Evolutionary conservation across 2,888 invertebrate species (phyloP).

Genomic region (Altica lythri): DNA sequence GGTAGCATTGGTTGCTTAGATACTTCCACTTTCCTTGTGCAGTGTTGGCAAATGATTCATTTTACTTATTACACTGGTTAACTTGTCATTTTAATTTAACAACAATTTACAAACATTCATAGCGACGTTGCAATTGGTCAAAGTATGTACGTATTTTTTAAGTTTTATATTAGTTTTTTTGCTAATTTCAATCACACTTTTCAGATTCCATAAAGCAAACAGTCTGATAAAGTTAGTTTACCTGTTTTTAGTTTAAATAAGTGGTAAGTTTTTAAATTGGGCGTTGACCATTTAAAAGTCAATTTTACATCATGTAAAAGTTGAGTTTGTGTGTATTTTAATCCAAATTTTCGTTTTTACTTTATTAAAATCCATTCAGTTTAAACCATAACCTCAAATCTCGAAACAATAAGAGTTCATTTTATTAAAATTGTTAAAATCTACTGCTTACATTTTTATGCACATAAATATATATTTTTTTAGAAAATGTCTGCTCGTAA

Average conservation of each 20-base stretch:
- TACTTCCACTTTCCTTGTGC: neutral
- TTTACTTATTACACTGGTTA: neutral
- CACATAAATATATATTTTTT: neutral
- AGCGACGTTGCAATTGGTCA: neutral
- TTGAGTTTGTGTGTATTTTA: too few relatives aligned
- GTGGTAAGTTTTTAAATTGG: slow-evolving; percentile 9
- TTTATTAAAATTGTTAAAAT: too few relatives aligned
- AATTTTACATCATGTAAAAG: neutral
- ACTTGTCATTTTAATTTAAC: neutral
- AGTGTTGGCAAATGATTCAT: neutral
- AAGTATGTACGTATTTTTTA: neutral
- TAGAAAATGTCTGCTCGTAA: slow-evolving; percentile 90
- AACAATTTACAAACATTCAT: neutral
- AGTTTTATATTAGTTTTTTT: neutral
- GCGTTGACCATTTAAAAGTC: slow-evolving; percentile 17
- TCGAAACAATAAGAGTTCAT: too few relatives aligned
- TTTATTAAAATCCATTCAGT: too few relatives aligned
- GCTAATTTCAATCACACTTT: neutral
- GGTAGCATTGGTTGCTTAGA: too few relatives aligned
- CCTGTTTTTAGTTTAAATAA: neutral
- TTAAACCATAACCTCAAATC: too few relatives aligned
- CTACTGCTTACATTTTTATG: neutral
- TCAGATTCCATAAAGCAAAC: neutral
- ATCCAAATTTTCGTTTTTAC: too few relatives aligned
- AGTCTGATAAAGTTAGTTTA: neutral